Conservation (phyloP, 2,797 vertebrate genomes). For the Stomatorhinus walkeri region DNA sequence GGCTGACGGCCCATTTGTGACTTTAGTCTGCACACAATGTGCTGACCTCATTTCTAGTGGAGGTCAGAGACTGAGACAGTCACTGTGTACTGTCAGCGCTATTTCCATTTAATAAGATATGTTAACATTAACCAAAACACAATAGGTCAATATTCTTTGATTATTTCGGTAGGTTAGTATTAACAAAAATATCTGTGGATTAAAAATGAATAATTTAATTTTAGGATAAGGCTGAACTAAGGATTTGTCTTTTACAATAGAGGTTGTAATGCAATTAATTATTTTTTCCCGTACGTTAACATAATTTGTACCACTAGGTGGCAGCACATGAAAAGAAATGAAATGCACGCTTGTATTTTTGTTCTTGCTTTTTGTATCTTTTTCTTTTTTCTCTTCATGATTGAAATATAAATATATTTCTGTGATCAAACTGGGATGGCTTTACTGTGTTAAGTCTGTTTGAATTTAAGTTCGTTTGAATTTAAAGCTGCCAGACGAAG, state of each 20-base stretch:
- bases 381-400: background rate
- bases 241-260: background rate
- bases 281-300: background rate
- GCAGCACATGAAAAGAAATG: constrained; percentile 11
- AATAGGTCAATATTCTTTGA: background rate
- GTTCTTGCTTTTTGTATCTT: background rate
- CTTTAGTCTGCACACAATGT: constrained; percentile 27
- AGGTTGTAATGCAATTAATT: background rate
- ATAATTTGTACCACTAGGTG: constrained; percentile 21
- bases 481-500: background rate
- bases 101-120: constrained; percentile 27
- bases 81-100: constrained; percentile 16
- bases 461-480: background rate
- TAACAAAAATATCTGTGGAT: background rate
- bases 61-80: constrained; percentile 29
- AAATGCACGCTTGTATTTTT: background rate
- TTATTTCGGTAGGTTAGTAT: background rate
- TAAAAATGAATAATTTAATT: background rate
- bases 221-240: background rate
- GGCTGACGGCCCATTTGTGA: constrained; percentile 30
- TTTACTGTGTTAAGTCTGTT: background rate
- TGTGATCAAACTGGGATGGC: background rate
- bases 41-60: constrained; percentile 41
- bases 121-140: constrained; percentile 21
- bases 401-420: background rate